Evolutionary conservation across 2,888 invertebrate genomes (phyloP).

Genomic region (Alitta virens): DNA sequence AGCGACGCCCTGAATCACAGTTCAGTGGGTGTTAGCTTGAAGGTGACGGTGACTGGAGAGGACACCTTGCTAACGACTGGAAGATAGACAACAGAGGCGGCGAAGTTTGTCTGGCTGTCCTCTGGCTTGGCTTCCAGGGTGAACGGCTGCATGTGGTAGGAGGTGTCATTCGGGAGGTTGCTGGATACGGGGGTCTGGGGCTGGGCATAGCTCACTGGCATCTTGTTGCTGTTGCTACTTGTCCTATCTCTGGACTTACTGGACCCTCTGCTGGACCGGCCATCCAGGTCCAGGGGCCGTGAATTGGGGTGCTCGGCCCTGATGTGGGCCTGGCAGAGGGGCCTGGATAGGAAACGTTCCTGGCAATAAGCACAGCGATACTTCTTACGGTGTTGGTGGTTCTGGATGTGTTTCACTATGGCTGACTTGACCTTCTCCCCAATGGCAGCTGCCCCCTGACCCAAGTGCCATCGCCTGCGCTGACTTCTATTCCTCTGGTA

Average conservation of each 20-base stretch:
- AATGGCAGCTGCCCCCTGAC: conserved; percentile 8
- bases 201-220: conserved; percentile 24
- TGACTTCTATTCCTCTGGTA: conserved; percentile 18
- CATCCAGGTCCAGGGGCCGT: conserved; percentile 14
- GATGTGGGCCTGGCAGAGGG: conserved; percentile 45
- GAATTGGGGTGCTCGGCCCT: conserved; percentile 37
- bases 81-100: conserved; percentile 89
- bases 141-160: conserved; percentile 89
- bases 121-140: conserved; percentile 36
- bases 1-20: conserved; percentile 22
- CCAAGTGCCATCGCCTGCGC: conserved; percentile 11
- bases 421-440: conserved; percentile 25
- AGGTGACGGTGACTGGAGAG: conserved; percentile 83
- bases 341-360: conserved; percentile 41
- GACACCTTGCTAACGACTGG: conserved; percentile 86
- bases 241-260: conserved; percentile 24
- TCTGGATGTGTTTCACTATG: conserved; percentile 28
- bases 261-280: not conserved
- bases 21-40: conserved; percentile 84
- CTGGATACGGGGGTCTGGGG: not conserved
- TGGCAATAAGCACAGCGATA: conserved; percentile 50
- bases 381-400: conserved; percentile 53
- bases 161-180: conserved; percentile 34
- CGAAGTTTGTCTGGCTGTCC: conserved; percentile 63
- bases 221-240: conserved; percentile 29